Base-by-base conservation (phyloP, 2,888 invertebrate genomes). In the Lomographa bimaculata region DNA sequence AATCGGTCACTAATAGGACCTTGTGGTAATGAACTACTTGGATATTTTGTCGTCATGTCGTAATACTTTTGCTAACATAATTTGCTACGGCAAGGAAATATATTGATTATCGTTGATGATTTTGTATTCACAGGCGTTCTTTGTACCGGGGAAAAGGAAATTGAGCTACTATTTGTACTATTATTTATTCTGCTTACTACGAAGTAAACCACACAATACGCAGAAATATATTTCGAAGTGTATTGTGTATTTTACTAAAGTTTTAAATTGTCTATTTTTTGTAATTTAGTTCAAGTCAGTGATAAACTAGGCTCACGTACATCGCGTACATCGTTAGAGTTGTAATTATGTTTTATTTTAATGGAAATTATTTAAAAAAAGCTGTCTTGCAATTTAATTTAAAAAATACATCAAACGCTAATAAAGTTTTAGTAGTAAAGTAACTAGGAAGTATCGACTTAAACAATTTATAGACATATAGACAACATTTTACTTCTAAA, bases 181-280 rank as follows among this genome's bases (percentile, higher is more conserved):
- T n/a, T n/a, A n/a, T n/a, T n/a, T n/a, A n/a, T n/a, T n/a, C n/a
- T n/a, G n/a, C n/a, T n/a, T n/a, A n/a, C n/a, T n/a, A n/a, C n/a
- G n/a, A n/a, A n/a, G 20, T 35, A 38, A 45, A 54, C 56, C 56
- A 42, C 41, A 46, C 54, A 50, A 60, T 58, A 45, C 35, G 46
- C 39, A 25, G 11, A 27, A 2, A 4, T 14, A 14, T 4, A 3
- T 14, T 34, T 35, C 18, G 9, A 28, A 14, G 14, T 28, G 9
- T 18, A 46, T 43, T 32, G 29, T 42, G 34, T 23, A 34, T 46
- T 14, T 34, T 8, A 21, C 25, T 26, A 21, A 7, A 21, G 6
- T 11, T 11, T 3, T 3, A 25, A 25, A 25, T 23, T 1, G 2
- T 6, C 5, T 10, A 10, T 10, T 10, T 5, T 10, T 23, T 10